A percentile compares a stretch with the other conserved stretches of the same genome.
Evolutionary conservation across 2,888 invertebrate species (phyloP).

Genomic region (Synergus itoensis): DNA sequence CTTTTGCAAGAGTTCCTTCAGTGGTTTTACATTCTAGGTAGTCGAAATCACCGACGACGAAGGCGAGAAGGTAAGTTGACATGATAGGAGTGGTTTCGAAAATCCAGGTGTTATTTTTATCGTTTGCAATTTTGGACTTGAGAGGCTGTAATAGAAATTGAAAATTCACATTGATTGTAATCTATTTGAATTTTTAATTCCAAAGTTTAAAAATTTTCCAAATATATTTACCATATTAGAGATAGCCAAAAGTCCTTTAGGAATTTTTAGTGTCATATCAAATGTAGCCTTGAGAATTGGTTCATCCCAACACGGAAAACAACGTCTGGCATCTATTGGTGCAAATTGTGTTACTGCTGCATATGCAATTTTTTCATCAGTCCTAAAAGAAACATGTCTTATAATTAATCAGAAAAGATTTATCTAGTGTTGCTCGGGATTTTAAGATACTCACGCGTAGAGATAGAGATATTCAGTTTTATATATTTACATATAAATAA

Average conservation of each 20-base stretch:
- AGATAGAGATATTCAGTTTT: no score
- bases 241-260: slow-evolving; percentile 89
- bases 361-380: slow-evolving; percentile 87
- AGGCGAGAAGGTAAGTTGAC: slow-evolving; percentile 76
- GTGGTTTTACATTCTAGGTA: slow-evolving; percentile 90
- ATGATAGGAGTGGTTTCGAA: slow-evolving; percentile 45
- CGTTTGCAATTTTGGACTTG: slow-evolving; percentile 59
- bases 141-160: slow-evolving; percentile 71
- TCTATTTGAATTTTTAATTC: neutral
- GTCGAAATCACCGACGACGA: slow-evolving; percentile 96
- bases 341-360: slow-evolving; percentile 96
- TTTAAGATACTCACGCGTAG: neutral
- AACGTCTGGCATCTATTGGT: slow-evolving; percentile 92
- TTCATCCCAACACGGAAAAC: slow-evolving; percentile 99
- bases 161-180: slow-evolving; percentile 18
- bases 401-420: neutral
- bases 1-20: slow-evolving; percentile 90
- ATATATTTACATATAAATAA: no score
- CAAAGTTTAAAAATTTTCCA: neutral
- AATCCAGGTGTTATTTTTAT: slow-evolving; percentile 82
- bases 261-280: slow-evolving; percentile 92
- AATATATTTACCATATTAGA: slow-evolving; percentile 91
- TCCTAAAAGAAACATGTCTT: slow-evolving; percentile 70
- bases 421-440: neutral
- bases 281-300: slow-evolving; percentile 97